These are phyloP conservation scores for Cheilosia variabilis DNA, from an alignment of 2,888 invertebrate species.

Conservation along the genomic window DNA sequence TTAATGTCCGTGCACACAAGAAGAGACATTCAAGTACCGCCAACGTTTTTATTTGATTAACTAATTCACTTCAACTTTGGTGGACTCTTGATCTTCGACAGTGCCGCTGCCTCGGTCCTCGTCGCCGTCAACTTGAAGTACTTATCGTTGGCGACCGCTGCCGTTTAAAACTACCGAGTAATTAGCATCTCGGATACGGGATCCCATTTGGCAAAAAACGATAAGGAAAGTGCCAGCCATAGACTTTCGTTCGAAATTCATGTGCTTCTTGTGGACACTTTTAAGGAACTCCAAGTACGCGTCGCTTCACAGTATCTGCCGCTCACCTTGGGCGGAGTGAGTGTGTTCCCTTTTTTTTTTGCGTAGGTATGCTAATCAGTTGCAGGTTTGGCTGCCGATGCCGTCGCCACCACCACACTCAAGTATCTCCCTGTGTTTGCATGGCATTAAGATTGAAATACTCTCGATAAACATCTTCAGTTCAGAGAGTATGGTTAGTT, in stretches of 20 bases:
- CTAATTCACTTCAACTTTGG: constrained; percentile 60
- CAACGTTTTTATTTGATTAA: constrained; percentile 72
- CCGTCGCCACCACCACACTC: constrained; percentile 26
- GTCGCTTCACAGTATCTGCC: constrained; percentile 23
- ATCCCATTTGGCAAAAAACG: constrained; percentile 54
- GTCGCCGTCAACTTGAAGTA: constrained; percentile 19
- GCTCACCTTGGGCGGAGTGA: constrained; percentile 39
- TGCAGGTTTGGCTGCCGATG: constrained; percentile 46
- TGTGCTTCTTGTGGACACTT: constrained; percentile 23
- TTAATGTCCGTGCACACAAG: constrained; percentile 67
- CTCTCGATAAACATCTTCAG: constrained; percentile 53
- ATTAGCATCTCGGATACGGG: constrained; percentile 60
- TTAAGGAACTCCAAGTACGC: constrained; percentile 50
- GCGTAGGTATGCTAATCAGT: constrained; percentile 73
- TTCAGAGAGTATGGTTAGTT: constrained; percentile 32
- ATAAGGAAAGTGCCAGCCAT: constrained; percentile 69
- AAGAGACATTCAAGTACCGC: constrained; percentile 54
- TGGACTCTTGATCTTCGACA: constrained; percentile 39
- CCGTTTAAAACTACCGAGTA: constrained; percentile 54
- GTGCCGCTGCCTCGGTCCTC: constrained; percentile 1
- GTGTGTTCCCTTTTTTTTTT: constrained; percentile 36
- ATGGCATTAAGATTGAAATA: constrained; percentile 62
- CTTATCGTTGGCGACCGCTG: constrained; percentile 39
- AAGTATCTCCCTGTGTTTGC: constrained; percentile 47
- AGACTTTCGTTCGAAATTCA: constrained; percentile 35